Evolutionary conservation across 2,888 invertebrate species (phyloP), one percentile per base, ranked within the genome.

Genomic region (Pterostichus niger): DNA sequence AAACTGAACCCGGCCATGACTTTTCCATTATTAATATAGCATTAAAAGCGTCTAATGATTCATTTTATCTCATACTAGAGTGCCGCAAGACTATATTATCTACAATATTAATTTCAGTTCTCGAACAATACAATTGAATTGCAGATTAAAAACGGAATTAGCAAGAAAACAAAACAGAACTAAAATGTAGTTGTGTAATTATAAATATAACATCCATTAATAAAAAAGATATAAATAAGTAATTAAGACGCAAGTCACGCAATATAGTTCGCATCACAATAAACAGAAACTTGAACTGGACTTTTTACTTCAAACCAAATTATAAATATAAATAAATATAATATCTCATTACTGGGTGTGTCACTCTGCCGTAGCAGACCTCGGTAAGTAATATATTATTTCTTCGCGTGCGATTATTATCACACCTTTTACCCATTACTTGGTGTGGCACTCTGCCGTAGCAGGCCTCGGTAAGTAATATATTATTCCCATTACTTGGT

Each of bases 1-100:
- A 11, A n/a, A 64, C 33, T 61, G 31, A 59, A 59, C 13, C 13
- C 31, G 64, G 35, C 64, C 64, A 35, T 64, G 64, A 64, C 64
- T 64, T 64, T 64, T 64, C 33, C 64, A 59, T 64, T 64, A 64
- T 35, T 35, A 64, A 64, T 35, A 64, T 64, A 35, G 64, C 64
- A 64, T 64, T 64, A 64, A 54, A 59, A 64, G 64, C 64, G 35
- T 2, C n/a, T 64, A 64, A 64, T 64, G 33, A 33, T 64, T 64
- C 64, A 33, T 64, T 64, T 33, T 5, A 64, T 13, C 15, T 0
- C 17, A 9, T 9, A 24, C 59, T 31, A 11, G 9, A 59, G 59
- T 40, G 40, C 40, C 6, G 40, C 40, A 24, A 24, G 24, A 24
- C 24, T 24, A 24, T 24, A 24, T 24, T 24, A 24, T 24, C 24